Conservation (phyloP, 2,888 invertebrate species). For the Hedychridium roseum region DNA sequence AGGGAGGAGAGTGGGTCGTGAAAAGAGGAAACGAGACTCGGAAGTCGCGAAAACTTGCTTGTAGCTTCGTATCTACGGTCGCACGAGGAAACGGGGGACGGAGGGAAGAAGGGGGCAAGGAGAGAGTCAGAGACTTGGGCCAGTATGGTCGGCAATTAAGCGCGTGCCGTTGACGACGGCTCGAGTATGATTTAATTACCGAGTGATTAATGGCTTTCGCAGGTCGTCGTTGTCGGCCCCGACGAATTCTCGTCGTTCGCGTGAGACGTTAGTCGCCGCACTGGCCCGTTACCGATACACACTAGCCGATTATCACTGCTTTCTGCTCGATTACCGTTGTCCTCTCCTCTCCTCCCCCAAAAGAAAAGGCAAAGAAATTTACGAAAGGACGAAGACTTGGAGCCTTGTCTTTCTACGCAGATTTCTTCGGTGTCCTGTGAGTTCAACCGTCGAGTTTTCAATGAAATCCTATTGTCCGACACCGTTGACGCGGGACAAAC, state of each 20-base stretch:
- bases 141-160: conserved; percentile 35
- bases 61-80: too few relatives aligned
- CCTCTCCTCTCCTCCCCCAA: conserved; percentile 7
- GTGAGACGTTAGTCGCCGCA: not conserved
- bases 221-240: conserved; percentile 11
- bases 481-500: too few relatives aligned
- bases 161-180: conserved; percentile 44
- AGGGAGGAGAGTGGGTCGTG: too few relatives aligned
- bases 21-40: too few relatives aligned
- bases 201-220: conserved; percentile 47
- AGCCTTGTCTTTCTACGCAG: not conserved
- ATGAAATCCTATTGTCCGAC: too few relatives aligned
- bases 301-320: conserved; percentile 8
- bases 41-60: too few relatives aligned
- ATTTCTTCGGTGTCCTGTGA: conserved; percentile 4
- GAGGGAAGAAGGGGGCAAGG: conserved; percentile 8
- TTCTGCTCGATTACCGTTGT: conserved; percentile 10
- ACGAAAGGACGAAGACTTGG: too few relatives aligned
- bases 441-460: conserved; percentile 11
- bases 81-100: conserved; percentile 13
- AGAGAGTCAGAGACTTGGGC: conserved; percentile 16
- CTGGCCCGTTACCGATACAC: conserved; percentile 1
- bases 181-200: conserved; percentile 52
- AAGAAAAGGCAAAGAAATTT: too few relatives aligned
- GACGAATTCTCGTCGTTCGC: conserved; percentile 12